Conservation (phyloP, 2,888 invertebrate species). For the Stenchaetothrips biformis region DNA sequence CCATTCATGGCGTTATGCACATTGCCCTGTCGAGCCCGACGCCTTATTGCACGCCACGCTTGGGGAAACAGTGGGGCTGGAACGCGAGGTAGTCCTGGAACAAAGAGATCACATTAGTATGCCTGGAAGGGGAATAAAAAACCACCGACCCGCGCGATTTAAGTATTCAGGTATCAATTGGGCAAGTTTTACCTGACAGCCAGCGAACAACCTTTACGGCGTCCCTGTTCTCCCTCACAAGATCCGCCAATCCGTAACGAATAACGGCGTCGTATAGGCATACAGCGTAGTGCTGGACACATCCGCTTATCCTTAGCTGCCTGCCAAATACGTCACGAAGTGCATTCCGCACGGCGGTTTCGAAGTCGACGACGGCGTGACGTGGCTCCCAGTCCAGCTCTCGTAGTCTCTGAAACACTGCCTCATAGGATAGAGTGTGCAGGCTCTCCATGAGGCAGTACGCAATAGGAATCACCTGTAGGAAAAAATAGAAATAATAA, state of each 20-base stretch:
- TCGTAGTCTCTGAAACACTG: not conserved
- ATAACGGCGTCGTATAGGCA: not conserved
- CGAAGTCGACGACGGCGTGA: not conserved
- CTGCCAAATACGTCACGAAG: not conserved
- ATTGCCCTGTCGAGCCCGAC: not conserved
- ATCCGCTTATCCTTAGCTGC: no score
- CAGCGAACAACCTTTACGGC: not conserved
- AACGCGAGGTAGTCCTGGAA: not conserved
- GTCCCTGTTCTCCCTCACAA: not conserved
- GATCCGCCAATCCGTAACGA: not conserved
- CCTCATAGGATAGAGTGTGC: not conserved
- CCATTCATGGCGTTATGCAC: not conserved
- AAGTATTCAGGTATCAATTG: no score
- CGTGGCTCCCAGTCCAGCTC: not conserved
- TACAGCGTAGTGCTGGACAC: not conserved
- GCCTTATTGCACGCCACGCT: not conserved
- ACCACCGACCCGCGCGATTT: no score
- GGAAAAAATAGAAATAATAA: not conserved
- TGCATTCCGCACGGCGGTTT: not conserved
- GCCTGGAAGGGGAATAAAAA: no score
- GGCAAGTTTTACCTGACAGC: not conserved
- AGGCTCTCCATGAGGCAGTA: not conserved
- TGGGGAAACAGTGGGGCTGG: not conserved
- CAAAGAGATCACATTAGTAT: not conserved
- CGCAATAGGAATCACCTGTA: not conserved